These are phyloP conservation scores for Steinernema carpocapsae DNA, from an alignment of 2,888 invertebrate genomes.

Conservation along the genomic window DNA sequence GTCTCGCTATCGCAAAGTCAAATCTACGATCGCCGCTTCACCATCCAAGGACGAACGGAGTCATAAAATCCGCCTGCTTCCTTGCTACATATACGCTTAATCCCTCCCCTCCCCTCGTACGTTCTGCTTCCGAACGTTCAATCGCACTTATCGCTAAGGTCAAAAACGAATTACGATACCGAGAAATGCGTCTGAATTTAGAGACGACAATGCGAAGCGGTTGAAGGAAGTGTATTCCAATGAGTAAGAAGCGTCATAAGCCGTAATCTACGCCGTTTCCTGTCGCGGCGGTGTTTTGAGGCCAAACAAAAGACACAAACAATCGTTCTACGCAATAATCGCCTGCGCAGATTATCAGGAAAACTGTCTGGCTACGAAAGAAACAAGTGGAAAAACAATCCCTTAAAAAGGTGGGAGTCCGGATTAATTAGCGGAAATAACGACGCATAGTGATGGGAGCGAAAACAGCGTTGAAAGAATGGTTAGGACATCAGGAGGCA, in stretches of 20 bases:
- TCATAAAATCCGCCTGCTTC: slow-evolving; percentile 30
- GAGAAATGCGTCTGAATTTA: not conserved
- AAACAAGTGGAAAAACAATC: no score
- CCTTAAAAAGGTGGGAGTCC: no score
- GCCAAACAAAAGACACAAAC: no score
- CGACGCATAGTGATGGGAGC: not conserved
- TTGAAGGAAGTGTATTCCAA: not conserved
- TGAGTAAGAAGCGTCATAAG: not conserved
- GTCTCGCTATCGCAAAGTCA: not conserved
- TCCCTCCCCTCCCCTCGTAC: slow-evolving; percentile 1
- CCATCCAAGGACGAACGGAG: slow-evolving; percentile 15
- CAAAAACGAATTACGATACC: not conserved
- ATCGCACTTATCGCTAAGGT: slow-evolving; percentile 6
- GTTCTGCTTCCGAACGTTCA: not conserved
- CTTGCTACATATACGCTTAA: not conserved
- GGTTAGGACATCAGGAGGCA: slow-evolving; percentile 11
- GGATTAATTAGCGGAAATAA: no score
- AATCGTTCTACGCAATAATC: no score
- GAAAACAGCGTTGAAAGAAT: not conserved
- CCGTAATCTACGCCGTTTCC: no score
- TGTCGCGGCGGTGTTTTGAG: no score
- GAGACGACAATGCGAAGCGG: not conserved
- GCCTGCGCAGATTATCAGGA: no score
- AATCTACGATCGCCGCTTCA: slow-evolving; percentile 22
- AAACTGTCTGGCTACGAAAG: no score